Percentiles rank a stretch among this genome's conserved stretches.
Conservation (phyloP, 1,140 invertebrate genomes). For the Monochamus saltuarius region DNA sequence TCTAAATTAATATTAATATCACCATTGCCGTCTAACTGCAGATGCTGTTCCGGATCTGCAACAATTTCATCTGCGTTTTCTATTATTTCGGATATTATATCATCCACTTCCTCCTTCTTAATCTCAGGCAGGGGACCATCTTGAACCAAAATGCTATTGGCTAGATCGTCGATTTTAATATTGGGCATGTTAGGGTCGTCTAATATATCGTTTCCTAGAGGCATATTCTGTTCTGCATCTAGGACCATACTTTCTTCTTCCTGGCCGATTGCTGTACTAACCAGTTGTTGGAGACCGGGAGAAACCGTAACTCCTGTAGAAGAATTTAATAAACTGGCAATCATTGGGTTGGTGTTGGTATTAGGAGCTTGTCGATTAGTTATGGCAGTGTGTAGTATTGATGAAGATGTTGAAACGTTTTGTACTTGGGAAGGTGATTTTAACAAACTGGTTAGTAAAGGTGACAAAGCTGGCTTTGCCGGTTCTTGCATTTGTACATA, state of each 20-base stretch:
- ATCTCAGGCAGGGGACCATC: slow-evolving; percentile 49
- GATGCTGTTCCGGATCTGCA: slow-evolving; percentile 48
- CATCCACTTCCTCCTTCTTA: slow-evolving; percentile 50
- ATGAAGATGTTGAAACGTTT: slow-evolving; percentile 47
- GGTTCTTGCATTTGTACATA: slow-evolving; percentile 28
- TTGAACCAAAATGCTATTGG: slow-evolving; percentile 44
- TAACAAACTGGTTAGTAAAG: slow-evolving; percentile 77
- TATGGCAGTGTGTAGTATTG: slow-evolving; percentile 53
- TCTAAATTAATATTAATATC: slow-evolving; percentile 48
- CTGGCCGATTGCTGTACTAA: slow-evolving; percentile 25
- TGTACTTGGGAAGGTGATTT: slow-evolving; percentile 66
- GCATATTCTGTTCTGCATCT: slow-evolving; percentile 17
- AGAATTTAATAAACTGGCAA: slow-evolving; percentile 59
- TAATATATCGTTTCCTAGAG: slow-evolving; percentile 35
- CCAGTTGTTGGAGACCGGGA: slow-evolving; percentile 27
- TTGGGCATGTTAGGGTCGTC: slow-evolving; percentile 43
- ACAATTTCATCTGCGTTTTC: slow-evolving; percentile 49
- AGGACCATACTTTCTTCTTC: slow-evolving; percentile 12
- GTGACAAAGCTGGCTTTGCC: slow-evolving; percentile 58
- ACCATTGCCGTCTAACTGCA: slow-evolving; percentile 46
- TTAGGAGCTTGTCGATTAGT: slow-evolving; percentile 38
- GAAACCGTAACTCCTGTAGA: slow-evolving; percentile 51
- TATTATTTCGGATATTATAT: slow-evolving; percentile 49
- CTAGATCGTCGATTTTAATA: slow-evolving; percentile 49
- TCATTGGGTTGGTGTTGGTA: slow-evolving; percentile 54